Evolutionary conservation across 1,140 invertebrate genomes (phyloP), one percentile per base, ranked within the genome.

Genomic region (Zaprionus nigranus): DNA sequence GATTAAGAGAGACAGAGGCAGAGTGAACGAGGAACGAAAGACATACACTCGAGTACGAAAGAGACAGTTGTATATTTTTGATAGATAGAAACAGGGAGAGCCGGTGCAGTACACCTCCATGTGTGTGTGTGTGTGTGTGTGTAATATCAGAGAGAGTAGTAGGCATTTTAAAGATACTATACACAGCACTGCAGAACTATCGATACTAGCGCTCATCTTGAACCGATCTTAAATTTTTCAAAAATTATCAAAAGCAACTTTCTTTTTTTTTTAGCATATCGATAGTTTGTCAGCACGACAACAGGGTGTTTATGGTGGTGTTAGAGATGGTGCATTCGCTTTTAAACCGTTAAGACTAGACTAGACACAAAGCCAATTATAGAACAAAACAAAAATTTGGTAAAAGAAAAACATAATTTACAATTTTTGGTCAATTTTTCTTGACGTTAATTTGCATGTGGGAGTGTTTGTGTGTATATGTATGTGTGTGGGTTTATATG

Each of bases 301-400:
- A 56, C 53, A 51, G 53, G 22, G 38, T 62, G 30, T 40, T 63
- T 28, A 38, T 43, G 11, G 15, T 61, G 49, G 5, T 61, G 49
- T 43, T 26, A 46, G 60, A 74, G 36, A 61, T 58, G 72, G 46
- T 75, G 66, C 58, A 62, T 62, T 63, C 30, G 59, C 53, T 57
- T 57, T 38, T 38, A 40, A 34, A 74, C 65, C 58, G 53, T 62
- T 57, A 43, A 9, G n/a, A 46, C 12, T 51, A 40, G 69, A 68
- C 72, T 67, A 85, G 70, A 88, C 70, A 87, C 81, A 87, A 88
- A 88, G 83, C 83, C 81, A 87, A 87, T 87, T 88, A 74, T 56
- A 79, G 56, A 67, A 72, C 64, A 26, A 54, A 58, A 69, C 17
- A 57, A 51, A 57, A 68, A 69, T 30, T 71, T 5, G 20, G 20